Evolutionary conservation across 1,140 invertebrate genomes (phyloP).

Genomic region (Tetramorium parvispinum): DNA sequence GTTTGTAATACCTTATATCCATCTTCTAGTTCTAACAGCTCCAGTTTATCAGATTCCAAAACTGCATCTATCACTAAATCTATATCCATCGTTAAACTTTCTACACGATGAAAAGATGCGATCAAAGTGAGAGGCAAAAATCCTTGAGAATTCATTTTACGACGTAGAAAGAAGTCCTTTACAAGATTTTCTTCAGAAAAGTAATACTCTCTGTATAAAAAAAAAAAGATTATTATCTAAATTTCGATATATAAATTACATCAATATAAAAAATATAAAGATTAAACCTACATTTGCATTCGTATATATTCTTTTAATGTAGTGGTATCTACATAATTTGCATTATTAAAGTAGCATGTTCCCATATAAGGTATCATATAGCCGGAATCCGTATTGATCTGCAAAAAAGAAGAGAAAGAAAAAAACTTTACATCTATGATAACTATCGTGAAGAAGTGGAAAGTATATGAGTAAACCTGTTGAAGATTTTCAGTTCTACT

Average conservation of each 20-base stretch:
- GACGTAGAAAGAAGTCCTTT: constrained; percentile 97
- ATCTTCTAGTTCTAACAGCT: constrained; percentile 88
- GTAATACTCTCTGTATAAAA: constrained; percentile 97
- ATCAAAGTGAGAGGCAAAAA: constrained; percentile 97
- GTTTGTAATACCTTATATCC: constrained; percentile 89
- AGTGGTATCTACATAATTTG: constrained; percentile 86
- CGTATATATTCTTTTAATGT: constrained; percentile 92
- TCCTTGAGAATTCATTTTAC: constrained; percentile 98
- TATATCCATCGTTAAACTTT: constrained; percentile 94
- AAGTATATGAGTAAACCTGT: not conserved
- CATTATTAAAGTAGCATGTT: constrained; percentile 87
- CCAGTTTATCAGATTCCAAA: constrained; percentile 92
- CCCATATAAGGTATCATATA: constrained; percentile 89
- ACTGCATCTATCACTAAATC: constrained; percentile 93
- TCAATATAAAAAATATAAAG: not conserved
- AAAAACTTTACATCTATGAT: not conserved
- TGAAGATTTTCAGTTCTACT: constrained; percentile 71
- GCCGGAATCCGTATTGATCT: constrained; percentile 82
- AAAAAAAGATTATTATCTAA: not conserved
- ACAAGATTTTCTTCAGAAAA: constrained; percentile 98
- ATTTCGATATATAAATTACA: not conserved
- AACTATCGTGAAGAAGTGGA: not conserved
- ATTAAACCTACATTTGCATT: constrained; percentile 92
- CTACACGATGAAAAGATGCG: constrained; percentile 97
- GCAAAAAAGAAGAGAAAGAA: constrained; percentile 50